Conservation (phyloP, 92 coral and sea anemone genomes). For the Bergia sp. region DNA sequence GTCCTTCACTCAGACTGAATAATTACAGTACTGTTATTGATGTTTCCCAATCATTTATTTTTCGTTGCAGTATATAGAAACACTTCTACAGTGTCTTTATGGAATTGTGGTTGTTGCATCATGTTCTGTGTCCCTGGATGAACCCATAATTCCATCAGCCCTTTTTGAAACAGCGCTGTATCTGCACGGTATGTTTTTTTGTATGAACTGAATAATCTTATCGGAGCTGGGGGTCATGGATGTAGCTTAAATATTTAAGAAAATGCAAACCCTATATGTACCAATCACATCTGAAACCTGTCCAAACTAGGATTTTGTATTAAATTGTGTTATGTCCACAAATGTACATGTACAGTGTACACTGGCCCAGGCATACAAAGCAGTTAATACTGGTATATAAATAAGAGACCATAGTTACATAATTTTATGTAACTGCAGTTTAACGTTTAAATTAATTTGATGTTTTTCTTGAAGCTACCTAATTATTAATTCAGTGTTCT, state of each 20-base stretch:
- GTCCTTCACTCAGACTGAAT: background rate
- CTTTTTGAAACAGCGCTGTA: constrained; percentile 84
- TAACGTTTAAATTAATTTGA: too few species aligned
- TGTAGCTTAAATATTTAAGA: background rate
- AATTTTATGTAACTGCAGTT: too few species aligned
- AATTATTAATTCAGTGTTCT: too few species aligned
- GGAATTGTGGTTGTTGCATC: constrained; percentile 81
- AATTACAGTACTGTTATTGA: background rate
- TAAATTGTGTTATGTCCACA: background rate
- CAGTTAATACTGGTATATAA: too few species aligned
- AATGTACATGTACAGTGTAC: background rate
- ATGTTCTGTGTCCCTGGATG: constrained; percentile 68
- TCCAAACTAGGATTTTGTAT: too few species aligned
- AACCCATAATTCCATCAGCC: constrained; percentile 67
- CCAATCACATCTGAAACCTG: too few species aligned
- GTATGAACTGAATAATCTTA: background rate
- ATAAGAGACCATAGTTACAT: too few species aligned
- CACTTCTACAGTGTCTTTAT: constrained; percentile 56
- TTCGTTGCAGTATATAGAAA: constrained; percentile 50
- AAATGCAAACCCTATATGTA: too few species aligned
- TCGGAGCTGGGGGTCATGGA: background rate
- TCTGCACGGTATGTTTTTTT: constrained; percentile 81
- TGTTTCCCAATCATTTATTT: background rate
- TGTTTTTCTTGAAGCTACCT: too few species aligned
- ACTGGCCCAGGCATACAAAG: background rate